Evolutionary conservation across 2,888 invertebrate species (phyloP).

Genomic region (Andrena bucephala): DNA sequence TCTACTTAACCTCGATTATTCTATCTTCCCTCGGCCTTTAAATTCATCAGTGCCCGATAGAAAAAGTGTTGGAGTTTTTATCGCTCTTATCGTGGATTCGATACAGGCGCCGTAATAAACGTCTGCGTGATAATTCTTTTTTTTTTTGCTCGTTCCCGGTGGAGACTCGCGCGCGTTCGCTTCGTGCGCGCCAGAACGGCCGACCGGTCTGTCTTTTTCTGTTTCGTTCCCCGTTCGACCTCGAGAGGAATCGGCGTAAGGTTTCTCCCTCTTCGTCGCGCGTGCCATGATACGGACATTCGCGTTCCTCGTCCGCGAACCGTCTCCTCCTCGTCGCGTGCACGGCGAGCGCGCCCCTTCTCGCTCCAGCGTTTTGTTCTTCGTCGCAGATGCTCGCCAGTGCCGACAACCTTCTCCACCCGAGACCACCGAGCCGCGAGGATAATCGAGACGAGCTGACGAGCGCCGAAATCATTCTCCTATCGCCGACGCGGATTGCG

Average conservation of each 20-base stretch:
- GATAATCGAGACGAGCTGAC: constrained; percentile 60
- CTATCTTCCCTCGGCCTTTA: background rate
- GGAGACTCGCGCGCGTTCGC: constrained; percentile 36
- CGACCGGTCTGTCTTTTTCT: constrained; percentile 57
- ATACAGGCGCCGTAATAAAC: background rate
- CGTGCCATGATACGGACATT: constrained; percentile 49
- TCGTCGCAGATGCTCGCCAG: constrained; percentile 75
- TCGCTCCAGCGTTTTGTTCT: constrained; percentile 67
- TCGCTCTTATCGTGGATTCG: constrained; percentile 18
- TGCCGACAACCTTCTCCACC: constrained; percentile 69
- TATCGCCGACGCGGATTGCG: constrained; percentile 9
- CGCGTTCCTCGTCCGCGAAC: constrained; percentile 37
- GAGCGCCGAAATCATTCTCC: constrained; percentile 40
- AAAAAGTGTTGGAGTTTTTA: background rate
- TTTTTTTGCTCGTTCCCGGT: constrained; percentile 33
- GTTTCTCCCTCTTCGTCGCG: constrained; percentile 63
- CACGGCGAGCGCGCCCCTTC: constrained; percentile 46
- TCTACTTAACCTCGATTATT: background rate
- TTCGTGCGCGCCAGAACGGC: constrained; percentile 23
- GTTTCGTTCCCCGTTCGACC: constrained; percentile 59
- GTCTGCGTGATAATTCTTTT: constrained; percentile 18
- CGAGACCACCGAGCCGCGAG: constrained; percentile 32
- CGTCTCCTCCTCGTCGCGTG: constrained; percentile 51
- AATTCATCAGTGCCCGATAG: background rate
- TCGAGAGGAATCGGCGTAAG: constrained; percentile 62